These are phyloP conservation scores for Protophormia terraenovae DNA, from an alignment of 2,888 invertebrate genomes.

Conservation along the genomic window DNA sequence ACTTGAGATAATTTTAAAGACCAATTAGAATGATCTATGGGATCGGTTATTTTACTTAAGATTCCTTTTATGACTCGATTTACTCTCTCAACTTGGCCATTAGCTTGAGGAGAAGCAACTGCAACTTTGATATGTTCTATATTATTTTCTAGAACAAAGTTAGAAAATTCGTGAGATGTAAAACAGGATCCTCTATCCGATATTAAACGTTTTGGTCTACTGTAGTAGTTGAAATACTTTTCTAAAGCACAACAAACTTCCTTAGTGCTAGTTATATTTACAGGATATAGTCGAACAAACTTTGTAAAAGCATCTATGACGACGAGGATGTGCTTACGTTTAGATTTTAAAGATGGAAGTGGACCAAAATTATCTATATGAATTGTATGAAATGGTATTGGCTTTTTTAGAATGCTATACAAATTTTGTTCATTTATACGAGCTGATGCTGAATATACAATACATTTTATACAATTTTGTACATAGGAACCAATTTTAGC, in stretches of 20 bases:
- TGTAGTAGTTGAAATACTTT: neutral
- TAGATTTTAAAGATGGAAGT: neutral
- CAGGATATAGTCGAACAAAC: too few relatives aligned
- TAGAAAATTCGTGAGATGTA: neutral
- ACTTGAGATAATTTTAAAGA: neutral
- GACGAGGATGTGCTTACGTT: neutral
- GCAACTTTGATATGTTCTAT: neutral
- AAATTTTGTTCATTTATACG: neutral
- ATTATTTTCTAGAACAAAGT: neutral
- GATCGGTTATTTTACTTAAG: slow-evolving; percentile 55
- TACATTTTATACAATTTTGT: slow-evolving; percentile 30
- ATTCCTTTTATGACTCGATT: slow-evolving; percentile 42
- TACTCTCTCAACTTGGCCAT: slow-evolving; percentile 46
- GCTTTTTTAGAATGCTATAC: neutral
- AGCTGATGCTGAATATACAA: neutral
- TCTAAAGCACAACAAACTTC: neutral
- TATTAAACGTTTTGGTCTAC: neutral
- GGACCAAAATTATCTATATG: neutral
- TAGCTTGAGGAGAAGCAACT: slow-evolving; percentile 29
- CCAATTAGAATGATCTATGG: slow-evolving; percentile 32
- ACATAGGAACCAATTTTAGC: slow-evolving; percentile 73
- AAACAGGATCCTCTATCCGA: slow-evolving; percentile 1
- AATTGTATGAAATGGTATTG: neutral
- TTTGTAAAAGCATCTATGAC: slow-evolving; percentile 12
- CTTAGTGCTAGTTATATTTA: too few relatives aligned